Percentiles rank a stretch among this genome's conserved stretches.
Conservation (phyloP, 2,113 vertebrate genomes). For the Danionella cerebrum region DNA sequence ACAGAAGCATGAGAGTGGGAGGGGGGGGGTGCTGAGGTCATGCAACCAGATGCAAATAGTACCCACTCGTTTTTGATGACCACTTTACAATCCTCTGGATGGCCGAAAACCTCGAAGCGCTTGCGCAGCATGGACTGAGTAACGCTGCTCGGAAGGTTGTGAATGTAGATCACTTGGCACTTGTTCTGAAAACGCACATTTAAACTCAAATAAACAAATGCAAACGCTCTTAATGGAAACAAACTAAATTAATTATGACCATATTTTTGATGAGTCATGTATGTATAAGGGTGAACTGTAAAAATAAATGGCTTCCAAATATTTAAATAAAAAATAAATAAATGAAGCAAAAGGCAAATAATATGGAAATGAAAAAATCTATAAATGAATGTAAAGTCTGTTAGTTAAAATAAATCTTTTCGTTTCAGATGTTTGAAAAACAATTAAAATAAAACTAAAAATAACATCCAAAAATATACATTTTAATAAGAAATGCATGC, state of each 20-base stretch:
- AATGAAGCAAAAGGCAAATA: too few relatives aligned
- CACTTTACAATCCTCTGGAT: slow-evolving; percentile 86
- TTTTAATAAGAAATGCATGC: too few relatives aligned
- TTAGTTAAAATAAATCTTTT: too few relatives aligned
- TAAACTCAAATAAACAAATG: not conserved
- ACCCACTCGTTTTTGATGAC: slow-evolving; percentile 77
- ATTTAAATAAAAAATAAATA: too few relatives aligned
- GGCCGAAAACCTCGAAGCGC: slow-evolving; percentile 88
- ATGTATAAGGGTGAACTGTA: too few relatives aligned
- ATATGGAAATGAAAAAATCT: too few relatives aligned
- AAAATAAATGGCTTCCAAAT: too few relatives aligned
- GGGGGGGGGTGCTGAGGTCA: not conserved
- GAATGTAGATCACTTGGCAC: slow-evolving; percentile 88
- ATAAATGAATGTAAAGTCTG: too few relatives aligned
- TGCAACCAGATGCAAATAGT: not conserved
- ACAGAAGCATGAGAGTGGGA: slow-evolving; percentile 23
- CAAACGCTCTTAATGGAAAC: not conserved
- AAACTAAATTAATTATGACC: not conserved
- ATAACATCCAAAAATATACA: too few relatives aligned
- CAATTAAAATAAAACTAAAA: too few relatives aligned
- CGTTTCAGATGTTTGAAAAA: too few relatives aligned
- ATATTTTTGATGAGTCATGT: too few relatives aligned
- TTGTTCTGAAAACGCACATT: slow-evolving; percentile 69
- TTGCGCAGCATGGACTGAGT: slow-evolving; percentile 86
- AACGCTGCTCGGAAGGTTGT: slow-evolving; percentile 85